Evolutionary conservation across 2,797 vertebrate genomes (phyloP).

Genomic region (Alosa sapidissima): DNA sequence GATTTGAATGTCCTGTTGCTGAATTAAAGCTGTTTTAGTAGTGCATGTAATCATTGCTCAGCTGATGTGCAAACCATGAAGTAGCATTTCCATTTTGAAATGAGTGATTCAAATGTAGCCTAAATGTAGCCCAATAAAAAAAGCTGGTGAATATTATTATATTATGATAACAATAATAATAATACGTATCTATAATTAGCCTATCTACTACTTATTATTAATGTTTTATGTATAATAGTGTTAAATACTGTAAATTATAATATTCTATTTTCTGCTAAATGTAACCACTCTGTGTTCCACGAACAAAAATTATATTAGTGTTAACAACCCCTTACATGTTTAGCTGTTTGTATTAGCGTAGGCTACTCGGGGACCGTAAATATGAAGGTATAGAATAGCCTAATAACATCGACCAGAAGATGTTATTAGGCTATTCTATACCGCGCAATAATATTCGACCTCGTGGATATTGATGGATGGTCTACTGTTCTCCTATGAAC

Average conservation of each 20-base stretch:
- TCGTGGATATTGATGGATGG: neutral
- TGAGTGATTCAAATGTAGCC: neutral
- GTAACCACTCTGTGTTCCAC: neutral
- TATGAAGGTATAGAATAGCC: neutral
- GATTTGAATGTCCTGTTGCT: neutral
- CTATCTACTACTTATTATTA: too few relatives aligned
- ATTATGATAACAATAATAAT: too few relatives aligned
- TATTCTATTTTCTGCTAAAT: neutral
- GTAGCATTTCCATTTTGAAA: too few relatives aligned
- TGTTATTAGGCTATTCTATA: neutral
- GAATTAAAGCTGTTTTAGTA: neutral
- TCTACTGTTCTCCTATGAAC: neutral
- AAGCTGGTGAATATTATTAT: too few relatives aligned
- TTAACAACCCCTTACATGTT: neutral
- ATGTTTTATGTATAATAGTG: neutral
- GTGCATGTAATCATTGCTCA: neutral
- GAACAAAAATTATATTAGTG: neutral
- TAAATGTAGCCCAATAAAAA: neutral
- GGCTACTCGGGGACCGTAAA: neutral
- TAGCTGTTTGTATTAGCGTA: too few relatives aligned
- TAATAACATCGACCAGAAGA: neutral
- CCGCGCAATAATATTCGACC: neutral
- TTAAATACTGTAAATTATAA: too few relatives aligned
- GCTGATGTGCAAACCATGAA: too few relatives aligned
- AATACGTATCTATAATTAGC: neutral